Conservation (phyloP, 2,888 invertebrate genomes). For the Parnassius apollo region DNA sequence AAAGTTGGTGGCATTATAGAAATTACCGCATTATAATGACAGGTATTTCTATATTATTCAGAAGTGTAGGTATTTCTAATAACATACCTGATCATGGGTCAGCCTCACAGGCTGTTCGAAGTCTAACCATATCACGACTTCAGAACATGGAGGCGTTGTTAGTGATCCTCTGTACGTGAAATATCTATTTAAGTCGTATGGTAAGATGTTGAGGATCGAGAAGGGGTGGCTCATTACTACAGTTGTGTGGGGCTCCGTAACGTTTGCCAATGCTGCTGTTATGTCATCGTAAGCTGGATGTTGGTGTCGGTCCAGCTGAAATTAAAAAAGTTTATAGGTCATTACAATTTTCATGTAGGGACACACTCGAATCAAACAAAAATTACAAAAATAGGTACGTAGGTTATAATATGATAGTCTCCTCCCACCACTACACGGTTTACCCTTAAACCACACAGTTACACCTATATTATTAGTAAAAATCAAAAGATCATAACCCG, state of each 20-base stretch:
- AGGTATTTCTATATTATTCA: no score
- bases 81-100: constrained; percentile 83
- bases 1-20: no score
- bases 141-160: constrained; percentile 92
- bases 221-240: constrained; percentile 72
- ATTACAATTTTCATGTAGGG: no score
- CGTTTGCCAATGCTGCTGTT: constrained; percentile 76
- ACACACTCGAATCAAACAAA: no score
- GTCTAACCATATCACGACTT: constrained; percentile 93
- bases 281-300: constrained; percentile 82
- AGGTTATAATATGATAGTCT: no score
- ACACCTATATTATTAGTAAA: no score
- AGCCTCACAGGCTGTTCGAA: constrained; percentile 86
- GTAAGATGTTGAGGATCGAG: constrained; percentile 78
- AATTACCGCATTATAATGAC: no score
- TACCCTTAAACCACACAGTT: no score
- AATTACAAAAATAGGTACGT: no score
- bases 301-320: constrained; percentile 72
- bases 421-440: no score
- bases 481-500: no score
- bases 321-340: constrained; percentile 18
- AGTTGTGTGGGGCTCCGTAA: constrained; percentile 77
- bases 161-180: constrained; percentile 93
- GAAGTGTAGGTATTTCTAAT: no score
- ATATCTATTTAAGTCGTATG: constrained; percentile 82